Conservation (phyloP, 2,113 vertebrate species). For the Carlito syrichta region DNA sequence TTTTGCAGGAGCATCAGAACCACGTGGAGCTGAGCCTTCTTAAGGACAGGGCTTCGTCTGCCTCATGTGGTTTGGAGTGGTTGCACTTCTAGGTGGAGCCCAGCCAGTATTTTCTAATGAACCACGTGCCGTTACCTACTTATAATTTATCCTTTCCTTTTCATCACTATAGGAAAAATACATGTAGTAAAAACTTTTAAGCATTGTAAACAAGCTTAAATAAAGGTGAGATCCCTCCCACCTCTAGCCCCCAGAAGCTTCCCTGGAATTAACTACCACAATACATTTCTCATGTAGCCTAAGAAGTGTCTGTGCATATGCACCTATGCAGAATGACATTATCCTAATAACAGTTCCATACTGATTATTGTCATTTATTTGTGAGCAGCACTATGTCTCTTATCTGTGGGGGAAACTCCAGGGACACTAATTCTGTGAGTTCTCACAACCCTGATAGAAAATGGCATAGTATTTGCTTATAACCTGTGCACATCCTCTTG, state of each 20-base stretch:
- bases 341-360: too few species aligned
- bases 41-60: accelerated
- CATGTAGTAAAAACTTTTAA: neutral
- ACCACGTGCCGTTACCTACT: accelerated
- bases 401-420: neutral
- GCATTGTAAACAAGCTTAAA: accelerated
- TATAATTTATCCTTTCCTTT: too few species aligned
- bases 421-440: neutral
- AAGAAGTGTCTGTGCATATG: neutral
- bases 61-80: accelerated
- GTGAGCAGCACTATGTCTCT: accelerated
- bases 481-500: too few species aligned
- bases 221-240: accelerated
- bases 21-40: accelerated
- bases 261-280: too few species aligned
- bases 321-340: neutral
- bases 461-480: neutral
- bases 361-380: accelerated
- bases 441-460: neutral
- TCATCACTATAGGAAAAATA: neutral
- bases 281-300: neutral
- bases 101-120: neutral
- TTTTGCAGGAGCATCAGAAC: accelerated
- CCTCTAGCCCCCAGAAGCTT: neutral
- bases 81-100: too few species aligned